These are phyloP conservation scores for Pteropus alecto DNA, from an alignment of 2,113 vertebrate species.

Conservation along the genomic window DNA sequence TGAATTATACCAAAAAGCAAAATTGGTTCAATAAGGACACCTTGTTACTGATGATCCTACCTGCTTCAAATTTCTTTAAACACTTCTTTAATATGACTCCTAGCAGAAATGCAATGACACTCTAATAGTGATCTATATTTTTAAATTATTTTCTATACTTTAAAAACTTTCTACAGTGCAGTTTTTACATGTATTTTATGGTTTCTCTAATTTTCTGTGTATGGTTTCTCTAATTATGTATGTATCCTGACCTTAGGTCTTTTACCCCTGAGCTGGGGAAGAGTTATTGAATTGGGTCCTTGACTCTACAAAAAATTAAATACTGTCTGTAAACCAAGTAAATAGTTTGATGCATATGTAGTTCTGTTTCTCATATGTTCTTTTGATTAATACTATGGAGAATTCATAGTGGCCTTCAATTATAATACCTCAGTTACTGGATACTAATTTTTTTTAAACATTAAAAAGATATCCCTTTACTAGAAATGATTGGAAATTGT, in stretches of 20 bases:
- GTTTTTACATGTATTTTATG: background rate
- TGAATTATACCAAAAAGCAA: background rate
- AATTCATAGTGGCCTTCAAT: background rate
- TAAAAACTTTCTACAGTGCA: background rate
- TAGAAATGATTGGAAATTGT: background rate
- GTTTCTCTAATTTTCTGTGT: background rate
- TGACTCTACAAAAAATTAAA: background rate
- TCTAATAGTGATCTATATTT: background rate
- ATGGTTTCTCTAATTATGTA: background rate
- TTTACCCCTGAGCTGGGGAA: background rate
- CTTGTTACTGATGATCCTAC: background rate
- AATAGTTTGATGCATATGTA: background rate
- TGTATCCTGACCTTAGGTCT: background rate
- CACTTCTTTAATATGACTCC: background rate
- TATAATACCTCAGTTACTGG: background rate
- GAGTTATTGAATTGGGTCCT: background rate
- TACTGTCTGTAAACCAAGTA: background rate
- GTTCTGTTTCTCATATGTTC: background rate
- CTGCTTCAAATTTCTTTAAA: background rate
- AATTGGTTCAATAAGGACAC: background rate
- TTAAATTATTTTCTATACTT: background rate
- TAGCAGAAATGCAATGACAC: background rate
- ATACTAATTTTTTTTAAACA: background rate
- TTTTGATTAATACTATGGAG: background rate
- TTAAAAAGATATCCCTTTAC: background rate